Evolutionary conservation across 2,888 invertebrate genomes (phyloP), one percentile per base, ranked within the genome.

Genomic region (Caenorhabditis japonica): DNA sequence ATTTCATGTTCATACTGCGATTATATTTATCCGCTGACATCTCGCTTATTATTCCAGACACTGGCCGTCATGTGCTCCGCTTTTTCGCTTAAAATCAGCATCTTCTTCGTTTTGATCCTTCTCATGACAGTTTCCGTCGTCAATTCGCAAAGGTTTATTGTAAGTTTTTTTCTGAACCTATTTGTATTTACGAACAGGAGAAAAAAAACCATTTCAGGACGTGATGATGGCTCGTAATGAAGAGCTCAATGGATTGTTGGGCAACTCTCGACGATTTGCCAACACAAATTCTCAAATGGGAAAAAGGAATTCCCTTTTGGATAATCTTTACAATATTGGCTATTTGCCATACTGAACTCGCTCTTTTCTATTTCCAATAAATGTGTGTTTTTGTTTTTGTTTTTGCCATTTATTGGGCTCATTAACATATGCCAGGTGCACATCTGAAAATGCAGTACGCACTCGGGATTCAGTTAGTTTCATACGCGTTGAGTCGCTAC

Each of bases 141-240:
- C 47, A 59, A 60, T 36, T 44, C 60, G 3, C 70, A 70, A 39
- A 21, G 70, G 46, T 61, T 70, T 43, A 55, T 70, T 19, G 70
- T 70, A 38, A 61, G 70, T 70, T 46, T 30, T 43, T 19, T 4
- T 34, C 21, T 39, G 12, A 3, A 34, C 30, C 15, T 10, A 12
- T 7, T 12, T 34, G 13, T n/a, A 52, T 27, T 8, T 39, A 8
- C n/a, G n/a, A n/a, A n/a, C n/a, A n/a, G n/a, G n/a, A n/a, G n/a
- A n/a, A n/a, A n/a, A n/a, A n/a, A n/a, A n/a, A n/a, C n/a, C n/a
- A n/a, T n/a, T 51, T 25, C 58, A 70, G 70, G 70, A 70, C 47
- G 60, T 70, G 33, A 70, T 70, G 70, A 43, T 60, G 60, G 60
- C 55, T 25, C 70, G 70, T 5, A 70, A 70, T 56, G 70, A 70